A percentile compares a stretch with the other conserved stretches of the same genome.
These are phyloP conservation scores for Macrophya alboannulata DNA, from an alignment of 2,888 invertebrate species.

Conservation along the genomic window DNA sequence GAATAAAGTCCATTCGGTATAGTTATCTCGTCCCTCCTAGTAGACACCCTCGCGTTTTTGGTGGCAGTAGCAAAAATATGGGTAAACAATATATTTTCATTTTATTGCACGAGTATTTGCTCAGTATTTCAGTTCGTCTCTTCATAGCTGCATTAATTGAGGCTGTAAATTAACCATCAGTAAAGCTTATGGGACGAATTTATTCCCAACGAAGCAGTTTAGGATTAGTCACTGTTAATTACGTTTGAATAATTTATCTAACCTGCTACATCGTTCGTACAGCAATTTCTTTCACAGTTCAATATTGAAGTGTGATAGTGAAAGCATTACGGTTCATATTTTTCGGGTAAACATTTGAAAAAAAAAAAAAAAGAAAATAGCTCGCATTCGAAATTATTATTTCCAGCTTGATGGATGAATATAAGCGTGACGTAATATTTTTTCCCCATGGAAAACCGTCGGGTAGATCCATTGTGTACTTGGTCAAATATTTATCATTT, in stretches of 20 bases:
- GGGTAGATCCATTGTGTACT: background rate
- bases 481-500: constrained; percentile 33
- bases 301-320: background rate
- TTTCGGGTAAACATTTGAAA: background rate
- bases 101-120: background rate
- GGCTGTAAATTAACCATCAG: constrained; percentile 8
- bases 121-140: background rate
- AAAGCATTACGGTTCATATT: background rate
- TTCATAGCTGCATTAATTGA: background rate
- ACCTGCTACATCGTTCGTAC: background rate
- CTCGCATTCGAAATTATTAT: constrained; percentile 9
- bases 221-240: background rate
- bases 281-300: background rate
- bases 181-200: background rate
- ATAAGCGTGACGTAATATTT: background rate
- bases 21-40: background rate
- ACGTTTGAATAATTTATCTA: background rate
- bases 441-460: background rate
- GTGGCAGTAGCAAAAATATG: background rate
- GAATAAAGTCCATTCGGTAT: background rate
- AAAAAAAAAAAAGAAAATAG: background rate
- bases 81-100: background rate
- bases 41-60: too few species aligned
- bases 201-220: background rate
- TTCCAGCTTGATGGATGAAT: background rate